phyloP scores from a whole-genome alignment of 2,797 vertebrate species.

The Galaxias olidus region DNA sequence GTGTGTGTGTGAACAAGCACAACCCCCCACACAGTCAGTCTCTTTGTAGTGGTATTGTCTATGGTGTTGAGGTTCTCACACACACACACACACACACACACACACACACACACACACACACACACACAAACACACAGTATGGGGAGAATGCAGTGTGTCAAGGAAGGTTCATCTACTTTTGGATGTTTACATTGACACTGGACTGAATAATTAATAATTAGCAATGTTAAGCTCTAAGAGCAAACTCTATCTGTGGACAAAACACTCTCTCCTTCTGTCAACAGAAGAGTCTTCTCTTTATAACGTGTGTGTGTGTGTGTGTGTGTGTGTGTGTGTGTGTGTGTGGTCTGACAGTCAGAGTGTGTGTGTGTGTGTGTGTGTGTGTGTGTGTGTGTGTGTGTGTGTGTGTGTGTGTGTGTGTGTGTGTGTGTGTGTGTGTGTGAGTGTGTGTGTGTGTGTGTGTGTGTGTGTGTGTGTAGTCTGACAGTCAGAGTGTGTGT shows the following conservation, averaged over 20 bases:
- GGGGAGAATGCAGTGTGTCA: background rate
- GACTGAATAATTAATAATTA: background rate
- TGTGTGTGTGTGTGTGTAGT: too few species aligned
- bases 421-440: too few species aligned
- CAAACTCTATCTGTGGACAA: background rate
- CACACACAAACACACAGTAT: slow-evolving; percentile 20
- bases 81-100: slow-evolving; percentile 24
- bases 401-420: too few species aligned
- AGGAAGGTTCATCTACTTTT: slow-evolving; percentile 4
- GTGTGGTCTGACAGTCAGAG: too few species aligned
- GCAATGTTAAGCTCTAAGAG: background rate
- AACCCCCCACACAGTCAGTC: too few species aligned
- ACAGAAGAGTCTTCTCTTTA: background rate
- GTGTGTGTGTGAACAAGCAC: too few species aligned
- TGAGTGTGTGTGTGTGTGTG: too few species aligned
- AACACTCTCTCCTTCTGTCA: slow-evolving; percentile 16
- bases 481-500: too few species aligned
- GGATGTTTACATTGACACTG: slow-evolving; percentile 8
- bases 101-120: slow-evolving; percentile 22
- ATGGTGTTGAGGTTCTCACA: slow-evolving; percentile 18
- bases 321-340: too few species aligned
- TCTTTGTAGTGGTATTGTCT: slow-evolving; percentile 27
- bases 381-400: too few species aligned
- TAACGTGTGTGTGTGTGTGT: too few species aligned
- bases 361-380: too few species aligned